Conservation (phyloP, 2,797 vertebrate genomes). For the Diceros bicornis region DNA sequence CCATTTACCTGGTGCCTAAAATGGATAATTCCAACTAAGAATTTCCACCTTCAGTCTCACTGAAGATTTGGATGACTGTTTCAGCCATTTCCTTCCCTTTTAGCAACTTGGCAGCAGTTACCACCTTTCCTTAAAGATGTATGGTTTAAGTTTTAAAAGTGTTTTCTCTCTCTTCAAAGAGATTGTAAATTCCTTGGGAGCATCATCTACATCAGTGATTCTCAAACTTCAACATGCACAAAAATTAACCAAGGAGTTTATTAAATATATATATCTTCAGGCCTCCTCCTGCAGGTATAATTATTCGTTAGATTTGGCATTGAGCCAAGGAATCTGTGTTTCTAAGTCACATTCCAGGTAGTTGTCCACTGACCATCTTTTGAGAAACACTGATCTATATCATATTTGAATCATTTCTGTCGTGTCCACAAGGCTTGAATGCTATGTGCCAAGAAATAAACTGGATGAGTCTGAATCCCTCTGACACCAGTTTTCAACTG, state of each 20-base stretch:
- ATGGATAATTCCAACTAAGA: neutral
- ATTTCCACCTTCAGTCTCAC: neutral
- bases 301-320: neutral
- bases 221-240: conserved; percentile 17
- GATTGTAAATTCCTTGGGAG: neutral
- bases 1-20: neutral
- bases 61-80: neutral
- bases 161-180: neutral
- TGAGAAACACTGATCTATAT: neutral
- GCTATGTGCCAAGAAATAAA: neutral
- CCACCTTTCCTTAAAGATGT: neutral
- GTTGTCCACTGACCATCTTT: neutral
- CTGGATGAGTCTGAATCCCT: neutral
- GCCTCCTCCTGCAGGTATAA: neutral
- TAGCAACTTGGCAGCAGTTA: neutral
- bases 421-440: neutral
- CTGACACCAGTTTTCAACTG: neutral
- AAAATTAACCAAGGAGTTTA: neutral
- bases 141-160: neutral
- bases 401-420: neutral
- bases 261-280: neutral
- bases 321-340: neutral
- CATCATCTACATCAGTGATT: neutral
- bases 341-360: neutral
- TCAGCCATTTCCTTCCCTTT: neutral